A percentile compares a stretch with the other conserved stretches of the same genome.
Evolutionary conservation across 2,797 vertebrate genomes (phyloP).

Genomic region (Gila robusta): DNA sequence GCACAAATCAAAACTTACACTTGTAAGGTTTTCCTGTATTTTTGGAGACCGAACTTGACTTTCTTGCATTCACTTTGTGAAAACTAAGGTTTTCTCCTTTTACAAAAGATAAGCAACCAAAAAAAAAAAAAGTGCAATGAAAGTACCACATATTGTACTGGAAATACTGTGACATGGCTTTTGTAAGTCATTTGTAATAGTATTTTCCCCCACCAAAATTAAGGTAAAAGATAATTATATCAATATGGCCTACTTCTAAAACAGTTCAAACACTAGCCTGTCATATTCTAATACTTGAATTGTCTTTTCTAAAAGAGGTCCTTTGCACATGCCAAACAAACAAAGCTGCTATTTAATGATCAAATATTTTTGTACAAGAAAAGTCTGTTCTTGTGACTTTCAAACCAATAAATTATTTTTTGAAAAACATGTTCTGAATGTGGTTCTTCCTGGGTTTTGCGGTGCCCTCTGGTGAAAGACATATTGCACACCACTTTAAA

Average conservation of each 20-base stretch:
- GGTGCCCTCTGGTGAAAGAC: slow-evolving; percentile 12
- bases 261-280: slow-evolving; percentile 57
- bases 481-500: not conserved
- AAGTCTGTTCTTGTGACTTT: slow-evolving; percentile 30
- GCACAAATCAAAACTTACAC: slow-evolving; percentile 59
- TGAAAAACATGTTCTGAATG: slow-evolving; percentile 14
- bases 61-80: not conserved
- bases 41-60: not conserved
- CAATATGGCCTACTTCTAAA: slow-evolving; percentile 72
- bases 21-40: not conserved
- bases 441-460: not conserved
- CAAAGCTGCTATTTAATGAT: slow-evolving; percentile 70
- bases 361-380: slow-evolving; percentile 70
- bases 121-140: not conserved
- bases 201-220: not conserved
- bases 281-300: slow-evolving; percentile 76
- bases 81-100: not conserved
- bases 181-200: not conserved
- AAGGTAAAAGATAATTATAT: not conserved
- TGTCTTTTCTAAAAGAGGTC: slow-evolving; percentile 59
- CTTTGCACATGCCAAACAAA: slow-evolving; percentile 71
- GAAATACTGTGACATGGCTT: not conserved
- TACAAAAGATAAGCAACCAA: not conserved
- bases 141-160: slow-evolving; percentile 12
- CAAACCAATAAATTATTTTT: slow-evolving; percentile 55